Conservation (phyloP, 37 sponge, comb jelly and placozoan genomes). For the Cliona cf. orientalis region DNA sequence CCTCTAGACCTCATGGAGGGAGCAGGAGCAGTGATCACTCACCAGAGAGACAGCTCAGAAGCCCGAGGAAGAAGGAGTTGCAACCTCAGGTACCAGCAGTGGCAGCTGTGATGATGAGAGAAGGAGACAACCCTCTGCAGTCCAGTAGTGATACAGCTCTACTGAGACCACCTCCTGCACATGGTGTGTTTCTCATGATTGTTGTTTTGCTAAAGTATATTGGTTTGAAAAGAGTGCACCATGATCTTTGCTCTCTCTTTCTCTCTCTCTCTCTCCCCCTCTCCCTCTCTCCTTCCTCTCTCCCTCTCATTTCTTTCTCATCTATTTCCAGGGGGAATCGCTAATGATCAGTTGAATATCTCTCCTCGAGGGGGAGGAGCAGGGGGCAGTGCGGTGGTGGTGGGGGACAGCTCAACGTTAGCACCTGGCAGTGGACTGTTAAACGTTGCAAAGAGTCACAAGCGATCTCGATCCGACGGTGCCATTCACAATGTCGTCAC, state of each 20-base stretch:
- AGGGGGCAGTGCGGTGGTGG: no score
- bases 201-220: no score
- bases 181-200: no score
- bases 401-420: no score
- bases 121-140: slow-evolving; percentile 1
- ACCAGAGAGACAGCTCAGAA: no score
- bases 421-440: no score
- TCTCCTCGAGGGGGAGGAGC: no score
- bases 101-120: neutral
- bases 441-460: no score
- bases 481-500: slow-evolving; percentile 4
- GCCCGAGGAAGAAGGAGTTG: slow-evolving; percentile 1
- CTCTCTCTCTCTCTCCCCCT: slow-evolving; percentile 5
- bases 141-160: neutral
- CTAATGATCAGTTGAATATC: slow-evolving; percentile 12
- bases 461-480: slow-evolving; percentile 27
- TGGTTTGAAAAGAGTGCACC: no score
- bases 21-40: slow-evolving; percentile 2
- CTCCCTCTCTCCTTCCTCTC: neutral
- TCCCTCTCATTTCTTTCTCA: neutral
- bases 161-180: no score
- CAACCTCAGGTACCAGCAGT: no score
- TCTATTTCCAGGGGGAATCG: neutral
- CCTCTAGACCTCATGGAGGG: neutral
- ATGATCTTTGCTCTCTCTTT: neutral